Evolutionary conservation across 2,113 vertebrate species (phyloP).

Genomic region (Bubo scandiacus): DNA sequence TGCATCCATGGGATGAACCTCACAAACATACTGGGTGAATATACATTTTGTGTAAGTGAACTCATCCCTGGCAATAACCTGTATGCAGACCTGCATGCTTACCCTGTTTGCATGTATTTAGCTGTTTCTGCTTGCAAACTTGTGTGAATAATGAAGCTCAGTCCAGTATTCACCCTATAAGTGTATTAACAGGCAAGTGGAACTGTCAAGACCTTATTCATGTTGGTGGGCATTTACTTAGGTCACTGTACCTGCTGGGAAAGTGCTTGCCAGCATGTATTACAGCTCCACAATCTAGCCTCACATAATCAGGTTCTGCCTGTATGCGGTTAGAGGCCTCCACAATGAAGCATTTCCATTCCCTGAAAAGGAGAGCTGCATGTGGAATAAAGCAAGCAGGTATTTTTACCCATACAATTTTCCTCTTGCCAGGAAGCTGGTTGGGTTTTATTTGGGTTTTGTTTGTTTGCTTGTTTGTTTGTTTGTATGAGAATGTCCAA

Average conservation of each 20-base stretch:
- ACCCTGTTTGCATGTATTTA: neutral
- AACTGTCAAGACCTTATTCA: neutral
- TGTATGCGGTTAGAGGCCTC: neutral
- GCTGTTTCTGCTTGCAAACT: neutral
- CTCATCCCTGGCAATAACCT: neutral
- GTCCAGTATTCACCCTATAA: neutral
- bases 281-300: neutral
- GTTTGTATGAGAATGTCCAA: neutral
- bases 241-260: neutral
- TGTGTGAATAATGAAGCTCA: neutral
- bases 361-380: constrained; percentile 2
- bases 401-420: constrained; percentile 21
- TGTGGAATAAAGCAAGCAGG: constrained; percentile 2
- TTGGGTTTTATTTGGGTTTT: neutral
- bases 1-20: neutral
- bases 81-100: neutral
- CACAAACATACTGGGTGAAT: neutral
- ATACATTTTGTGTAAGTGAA: neutral
- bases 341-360: constrained; percentile 11
- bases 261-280: neutral
- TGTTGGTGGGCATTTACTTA: constrained; percentile 19
- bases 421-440: constrained; percentile 13
- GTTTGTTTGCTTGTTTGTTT: neutral
- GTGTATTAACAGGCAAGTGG: neutral
- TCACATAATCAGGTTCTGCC: neutral